phyloP scores from a whole-genome alignment of 1,140 invertebrate genomes.

The Scaptomyza hsui region DNA sequence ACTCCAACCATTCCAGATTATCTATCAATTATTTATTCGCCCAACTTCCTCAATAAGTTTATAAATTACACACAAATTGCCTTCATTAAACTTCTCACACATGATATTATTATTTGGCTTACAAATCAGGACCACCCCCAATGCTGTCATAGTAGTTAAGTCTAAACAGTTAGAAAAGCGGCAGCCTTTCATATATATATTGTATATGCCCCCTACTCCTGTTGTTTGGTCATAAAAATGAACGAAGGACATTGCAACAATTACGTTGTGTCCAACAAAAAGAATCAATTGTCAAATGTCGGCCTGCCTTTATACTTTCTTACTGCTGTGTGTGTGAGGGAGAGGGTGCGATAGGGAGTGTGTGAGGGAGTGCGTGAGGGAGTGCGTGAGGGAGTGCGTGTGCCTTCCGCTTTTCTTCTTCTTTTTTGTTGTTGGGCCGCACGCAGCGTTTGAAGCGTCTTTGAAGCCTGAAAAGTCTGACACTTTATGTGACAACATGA shows the following conservation, averaged over 20 bases:
- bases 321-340: too few species aligned
- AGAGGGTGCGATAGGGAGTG: too few species aligned
- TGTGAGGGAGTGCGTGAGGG: neutral
- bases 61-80: conserved; percentile 11
- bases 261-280: conserved; percentile 38
- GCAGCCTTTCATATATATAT: conserved; percentile 51
- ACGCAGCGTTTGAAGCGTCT: conserved; percentile 62
- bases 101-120: conserved; percentile 16
- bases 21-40: too few species aligned
- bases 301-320: neutral
- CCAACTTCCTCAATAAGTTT: too few species aligned
- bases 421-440: too few species aligned
- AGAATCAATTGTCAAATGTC: conserved; percentile 2
- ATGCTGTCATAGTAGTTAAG: conserved; percentile 11
- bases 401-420: conserved; percentile 34
- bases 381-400: neutral
- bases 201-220: neutral
- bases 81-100: conserved; percentile 7
- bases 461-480: conserved; percentile 56
- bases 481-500: conserved; percentile 79
- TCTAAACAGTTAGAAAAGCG: conserved; percentile 5
- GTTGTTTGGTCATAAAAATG: conserved; percentile 68
- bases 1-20: too few species aligned
- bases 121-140: conserved; percentile 57
- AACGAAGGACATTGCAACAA: conserved; percentile 72